Evolutionary conservation across 2,113 vertebrate species (phyloP).

Genomic region (Melospiza georgiana): DNA sequence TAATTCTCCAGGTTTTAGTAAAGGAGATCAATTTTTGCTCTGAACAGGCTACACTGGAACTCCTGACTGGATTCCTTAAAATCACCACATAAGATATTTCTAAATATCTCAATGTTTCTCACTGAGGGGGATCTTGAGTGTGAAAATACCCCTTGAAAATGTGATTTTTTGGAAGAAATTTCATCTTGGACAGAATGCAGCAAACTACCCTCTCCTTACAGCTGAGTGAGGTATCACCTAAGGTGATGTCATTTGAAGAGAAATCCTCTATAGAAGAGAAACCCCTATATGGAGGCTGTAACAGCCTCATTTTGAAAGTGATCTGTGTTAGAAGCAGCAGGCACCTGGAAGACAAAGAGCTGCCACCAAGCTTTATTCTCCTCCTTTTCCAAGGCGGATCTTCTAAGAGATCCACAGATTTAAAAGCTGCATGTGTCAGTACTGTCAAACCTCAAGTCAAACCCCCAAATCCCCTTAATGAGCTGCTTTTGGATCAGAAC

Average conservation of each 20-base stretch:
- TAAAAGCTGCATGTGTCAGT: fast-evolving
- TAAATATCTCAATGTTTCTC: background rate
- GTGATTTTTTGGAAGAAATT: background rate
- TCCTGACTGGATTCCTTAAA: background rate
- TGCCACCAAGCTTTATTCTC: background rate
- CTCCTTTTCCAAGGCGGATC: background rate
- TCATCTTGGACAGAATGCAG: background rate
- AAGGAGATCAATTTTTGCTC: background rate
- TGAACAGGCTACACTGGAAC: background rate
- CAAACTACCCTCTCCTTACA: background rate
- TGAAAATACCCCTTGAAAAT: background rate
- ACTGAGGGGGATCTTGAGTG: background rate
- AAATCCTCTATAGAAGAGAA: background rate
- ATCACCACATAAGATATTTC: background rate
- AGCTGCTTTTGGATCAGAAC: background rate
- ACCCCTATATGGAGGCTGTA: too few relatives aligned
- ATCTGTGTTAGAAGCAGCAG: background rate
- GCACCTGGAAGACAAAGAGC: background rate
- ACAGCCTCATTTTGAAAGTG: background rate
- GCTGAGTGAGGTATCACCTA: background rate
- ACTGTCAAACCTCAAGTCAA: background rate
- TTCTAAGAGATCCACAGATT: background rate
- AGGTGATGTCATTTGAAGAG: background rate
- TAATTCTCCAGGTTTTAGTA: background rate
- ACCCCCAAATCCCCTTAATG: background rate